Base-by-base conservation (phyloP, 2,888 invertebrate genomes). In the Desoria tigrina region DNA sequence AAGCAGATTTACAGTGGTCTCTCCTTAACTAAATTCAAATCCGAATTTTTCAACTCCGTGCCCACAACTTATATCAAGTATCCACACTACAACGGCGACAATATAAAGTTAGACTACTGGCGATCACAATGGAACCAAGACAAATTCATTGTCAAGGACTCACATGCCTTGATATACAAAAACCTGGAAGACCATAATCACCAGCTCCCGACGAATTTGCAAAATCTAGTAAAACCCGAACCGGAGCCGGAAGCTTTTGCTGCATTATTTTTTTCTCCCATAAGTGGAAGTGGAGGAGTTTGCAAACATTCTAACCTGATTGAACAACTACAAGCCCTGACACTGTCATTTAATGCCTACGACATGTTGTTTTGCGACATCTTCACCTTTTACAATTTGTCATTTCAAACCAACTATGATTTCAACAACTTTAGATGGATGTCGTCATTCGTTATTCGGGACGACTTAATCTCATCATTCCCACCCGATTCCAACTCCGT, bases 381-480 rank as follows among this genome's bases (percentile, higher is more conserved):
- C 2, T 57, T 65, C 42, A 24, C 51, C n/a, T 28, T 55, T 27
- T 45, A 56, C 27, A 63, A 61, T n/a, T 16, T 67, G 2, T 26
- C 42, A 3, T 32, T 28, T 39, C n/a, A 37, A 1, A 26, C 27
- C 23, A 21, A 58, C 21, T 66, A 59, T 42, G 55, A 66, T 39
- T 2, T n/a, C 16, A 7, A n/a, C 16, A 56, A 61, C 14, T 28
- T 53, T 27, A 16, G 28, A 24, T 53, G 24, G 23, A 26, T 23
- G 23, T 21, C 62, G 18, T 39, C 27, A 3, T 39, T 45, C 14
- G 21, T 63, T 0, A 1, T 67, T 1, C 26, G 67, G 16, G 67
- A 67, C 26, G 67, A 63, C n/a, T 26, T 67, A 18, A 26, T 67
- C n/a, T 67, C 67, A 18, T 1, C 56, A 16, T 67, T 67, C 55